These are phyloP conservation scores for Emberiza fucata DNA, from an alignment of 2,113 vertebrate species.

Conservation along the genomic window DNA sequence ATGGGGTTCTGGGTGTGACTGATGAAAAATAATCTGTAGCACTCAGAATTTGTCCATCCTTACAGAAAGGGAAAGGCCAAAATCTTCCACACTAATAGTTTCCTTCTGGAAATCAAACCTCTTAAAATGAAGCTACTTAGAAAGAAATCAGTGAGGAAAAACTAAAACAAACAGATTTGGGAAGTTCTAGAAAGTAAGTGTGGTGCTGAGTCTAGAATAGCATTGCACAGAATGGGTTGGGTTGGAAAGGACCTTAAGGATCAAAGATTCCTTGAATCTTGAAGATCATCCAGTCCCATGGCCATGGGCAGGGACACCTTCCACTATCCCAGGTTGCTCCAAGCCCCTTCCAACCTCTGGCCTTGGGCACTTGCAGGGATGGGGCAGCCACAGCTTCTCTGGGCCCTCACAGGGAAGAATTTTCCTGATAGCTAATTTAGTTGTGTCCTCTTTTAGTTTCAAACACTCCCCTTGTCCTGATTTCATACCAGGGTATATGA, in stretches of 20 bases:
- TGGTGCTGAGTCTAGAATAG: not conserved
- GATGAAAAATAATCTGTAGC: not conserved
- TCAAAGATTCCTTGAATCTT: not conserved
- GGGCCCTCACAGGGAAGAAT: not conserved
- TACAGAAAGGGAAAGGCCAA: not conserved
- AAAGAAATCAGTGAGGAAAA: not conserved
- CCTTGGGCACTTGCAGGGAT: fast-evolving
- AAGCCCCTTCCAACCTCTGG: fast-evolving
- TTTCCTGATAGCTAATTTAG: not conserved
- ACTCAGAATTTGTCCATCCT: not conserved
- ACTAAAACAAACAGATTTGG: not conserved
- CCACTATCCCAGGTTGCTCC: fast-evolving
- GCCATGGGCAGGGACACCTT: not conserved
- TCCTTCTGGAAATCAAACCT: not conserved
- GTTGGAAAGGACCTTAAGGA: not conserved
- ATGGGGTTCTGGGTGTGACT: not conserved
- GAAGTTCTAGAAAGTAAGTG: not conserved
- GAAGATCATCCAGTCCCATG: not conserved
- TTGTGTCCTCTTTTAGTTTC: not conserved
- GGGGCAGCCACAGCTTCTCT: not conserved
- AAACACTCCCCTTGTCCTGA: not conserved
- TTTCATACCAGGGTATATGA: not conserved
- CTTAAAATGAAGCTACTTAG: not conserved
- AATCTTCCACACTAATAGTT: not conserved
- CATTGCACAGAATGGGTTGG: not conserved